Evolutionary conservation across 2,797 vertebrate species (phyloP), one percentile per base, ranked within the genome.

Genomic region (Iguana delicatissima): DNA sequence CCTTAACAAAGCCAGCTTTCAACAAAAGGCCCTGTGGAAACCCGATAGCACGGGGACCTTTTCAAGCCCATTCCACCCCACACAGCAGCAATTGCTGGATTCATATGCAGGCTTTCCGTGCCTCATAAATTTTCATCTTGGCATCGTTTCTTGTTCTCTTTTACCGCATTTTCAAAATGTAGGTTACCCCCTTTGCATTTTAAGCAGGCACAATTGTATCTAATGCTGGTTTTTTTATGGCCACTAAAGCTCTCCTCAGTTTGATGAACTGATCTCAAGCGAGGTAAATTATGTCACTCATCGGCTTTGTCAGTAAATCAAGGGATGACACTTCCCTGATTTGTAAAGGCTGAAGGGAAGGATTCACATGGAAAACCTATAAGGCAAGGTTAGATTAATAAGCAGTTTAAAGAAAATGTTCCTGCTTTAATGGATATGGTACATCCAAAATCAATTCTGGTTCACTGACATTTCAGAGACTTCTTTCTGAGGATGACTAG

Each of bases 251-350:
- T 94, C 94, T 92, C 96, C 96, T 35, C 94, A 96, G 96, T 97
- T 96, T 97, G 97, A 98, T 96, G 97, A 97, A 97, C 97, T 96
- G 97, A 97, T 97, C 96, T 95, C 95, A 42, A 93, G 95, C 93
- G 94, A 97, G 96, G 97, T 97, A 97, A 97, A 96, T 97, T 91
- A 92, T 95, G 95, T 96, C 96, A 95, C 95, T 96, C 96, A 96
- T 95, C 92, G 59, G 96, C 96, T 97, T 97, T 97, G 96, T 96
- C 93, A 95, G 96, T 96, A 96, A 94, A 96, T 96, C 96, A 77
- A 89, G 91, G 95, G 95, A 89, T 97, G 97, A 95, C 97, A 96
- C 96, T 96, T 97, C 89, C 92, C 95, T 76, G 87, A 93, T 97
- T 97, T 97, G 96, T 96, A 96, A 95, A 92, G 95, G 94, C 93